A percentile compares a stretch with the other conserved stretches of the same genome.
phyloP scores from a whole-genome alignment of 1,140 invertebrate species.

The Aphelenchoides fujianensis region DNA sequence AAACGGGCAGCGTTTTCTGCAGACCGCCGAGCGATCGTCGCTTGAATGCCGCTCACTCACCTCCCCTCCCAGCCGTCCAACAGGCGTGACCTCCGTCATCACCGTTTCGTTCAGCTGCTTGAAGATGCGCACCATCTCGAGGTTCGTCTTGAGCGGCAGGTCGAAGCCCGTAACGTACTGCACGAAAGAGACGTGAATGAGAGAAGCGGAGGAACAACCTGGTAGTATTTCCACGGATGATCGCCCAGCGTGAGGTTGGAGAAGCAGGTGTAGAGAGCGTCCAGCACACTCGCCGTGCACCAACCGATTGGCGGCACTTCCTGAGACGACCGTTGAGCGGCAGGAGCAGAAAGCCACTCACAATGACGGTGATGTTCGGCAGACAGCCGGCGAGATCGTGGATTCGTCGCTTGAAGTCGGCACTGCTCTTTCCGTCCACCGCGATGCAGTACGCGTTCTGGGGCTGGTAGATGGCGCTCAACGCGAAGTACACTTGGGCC shows the following conservation, averaged over 20 bases:
- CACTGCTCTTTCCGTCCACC: conserved; percentile 40
- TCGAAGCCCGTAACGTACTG: conserved; percentile 22
- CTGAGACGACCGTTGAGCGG: conserved; percentile 7
- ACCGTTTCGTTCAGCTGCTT: conserved; percentile 49
- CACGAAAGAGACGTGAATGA: background rate
- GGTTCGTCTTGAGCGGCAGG: conserved; percentile 54
- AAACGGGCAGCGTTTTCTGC: conserved; percentile 40
- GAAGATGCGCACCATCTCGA: conserved; percentile 58
- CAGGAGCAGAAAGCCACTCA: conserved; percentile 28
- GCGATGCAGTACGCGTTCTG: conserved; percentile 56
- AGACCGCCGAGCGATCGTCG: too few relatives aligned
- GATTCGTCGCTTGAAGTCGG: conserved; percentile 43
- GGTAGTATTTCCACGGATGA: conserved; percentile 53
- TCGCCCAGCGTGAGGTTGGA: conserved; percentile 41
- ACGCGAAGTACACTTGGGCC: conserved; percentile 25
- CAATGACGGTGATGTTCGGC: conserved; percentile 53
- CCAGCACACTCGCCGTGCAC: conserved; percentile 40
- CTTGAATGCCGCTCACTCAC: too few relatives aligned
- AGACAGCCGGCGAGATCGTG: conserved; percentile 42
- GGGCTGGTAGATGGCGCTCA: conserved; percentile 53
- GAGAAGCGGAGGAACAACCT: conserved; percentile 25
- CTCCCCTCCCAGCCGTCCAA: too few relatives aligned
- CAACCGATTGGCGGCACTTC: conserved; percentile 16
- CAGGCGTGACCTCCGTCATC: conserved; percentile 38
- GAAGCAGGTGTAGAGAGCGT: conserved; percentile 47